Evolutionary conservation across 2,888 invertebrate genomes (phyloP), one percentile per base, ranked within the genome.

Genomic region (Plutella xylostella): DNA sequence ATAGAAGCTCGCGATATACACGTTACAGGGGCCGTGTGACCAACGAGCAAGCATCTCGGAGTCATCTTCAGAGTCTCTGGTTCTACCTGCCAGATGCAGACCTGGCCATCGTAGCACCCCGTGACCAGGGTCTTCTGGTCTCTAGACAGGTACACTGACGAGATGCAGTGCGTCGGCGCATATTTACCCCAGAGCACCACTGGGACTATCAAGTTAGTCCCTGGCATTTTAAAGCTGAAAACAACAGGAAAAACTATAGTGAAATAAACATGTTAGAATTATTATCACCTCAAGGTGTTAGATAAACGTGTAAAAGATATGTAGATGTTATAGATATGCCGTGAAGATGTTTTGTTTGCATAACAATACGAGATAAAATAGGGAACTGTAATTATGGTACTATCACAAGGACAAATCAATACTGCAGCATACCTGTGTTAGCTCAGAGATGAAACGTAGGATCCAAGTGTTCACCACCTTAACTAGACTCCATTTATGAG

Each of bases 101-200:
- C 94, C 75, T 98, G 98, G 5, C 98, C 99, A 82, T 99, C 98
- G 64, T 97, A 95, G 72, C 97, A 97, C 25, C 98, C 98, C 2
- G 98, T 98, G 39, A 97, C 93, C 39, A 99, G 85, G 9, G 95
- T 96, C 68, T 89, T 92, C 71, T 96, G 94, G 77, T 98, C 97
- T 48, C 92, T 89, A 17, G 97, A 96, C 45, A 98, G 85, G 65
- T 94, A 93, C 48, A 99, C 90, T 47, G 96, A 92, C 0, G 97
- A 97, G 55, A 99, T 94, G 67, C 97, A 97, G 79, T 98, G 98
- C 2, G 97, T 96, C 1, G 98, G 98, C 2, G 98, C 94, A 63
- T 93, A 89, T 59, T 93, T 93, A 22, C 98, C 98, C 99, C 99
- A 99, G 45, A 99, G 84, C 49, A 98, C 96, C 48, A 99, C 93